Evolutionary conservation across 1,140 invertebrate genomes (phyloP).

Genomic region (Drosophila orena): DNA sequence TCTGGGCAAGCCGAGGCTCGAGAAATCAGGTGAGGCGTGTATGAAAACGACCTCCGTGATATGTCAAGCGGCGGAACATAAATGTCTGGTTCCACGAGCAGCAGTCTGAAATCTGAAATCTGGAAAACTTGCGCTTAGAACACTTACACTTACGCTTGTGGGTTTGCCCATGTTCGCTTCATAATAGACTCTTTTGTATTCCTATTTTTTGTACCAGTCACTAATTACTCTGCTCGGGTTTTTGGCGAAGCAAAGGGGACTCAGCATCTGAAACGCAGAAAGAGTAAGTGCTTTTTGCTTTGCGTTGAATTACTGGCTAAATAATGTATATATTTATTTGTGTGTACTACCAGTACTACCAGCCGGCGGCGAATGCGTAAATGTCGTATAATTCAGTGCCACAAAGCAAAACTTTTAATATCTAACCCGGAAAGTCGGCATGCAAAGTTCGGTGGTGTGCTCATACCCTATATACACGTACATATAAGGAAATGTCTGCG

Average conservation of each 20-base stretch:
- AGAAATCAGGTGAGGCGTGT: conserved; percentile 17
- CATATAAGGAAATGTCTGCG: not conserved
- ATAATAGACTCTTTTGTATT: conserved; percentile 49
- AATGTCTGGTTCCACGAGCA: conserved; percentile 39
- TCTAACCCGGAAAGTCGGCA: conserved; percentile 34
- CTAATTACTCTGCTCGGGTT: conserved; percentile 72
- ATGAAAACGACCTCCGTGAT: conserved; percentile 50
- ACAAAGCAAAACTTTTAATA: conserved; percentile 67
- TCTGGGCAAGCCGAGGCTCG: not conserved
- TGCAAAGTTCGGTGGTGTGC: conserved; percentile 3
- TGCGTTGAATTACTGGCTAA: conserved; percentile 28
- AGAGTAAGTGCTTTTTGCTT: conserved; percentile 58
- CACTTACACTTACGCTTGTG: conserved; percentile 20
- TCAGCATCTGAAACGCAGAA: conserved; percentile 1
- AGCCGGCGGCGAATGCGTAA: conserved; percentile 40
- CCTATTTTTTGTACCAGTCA: conserved; percentile 39
- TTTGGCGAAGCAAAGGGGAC: not conserved
- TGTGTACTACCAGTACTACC: conserved; percentile 2
- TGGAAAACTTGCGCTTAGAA: conserved; percentile 39
- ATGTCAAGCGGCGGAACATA: conserved; percentile 36
- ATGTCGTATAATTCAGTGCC: conserved; percentile 48
- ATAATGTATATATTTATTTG: not conserved
- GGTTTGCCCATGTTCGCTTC: conserved; percentile 10
- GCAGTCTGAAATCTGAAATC: conserved; percentile 18
- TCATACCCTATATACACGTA: not conserved